Conservation (phyloP, 2,797 vertebrate genomes). For the Emydoidea blandingii region DNA sequence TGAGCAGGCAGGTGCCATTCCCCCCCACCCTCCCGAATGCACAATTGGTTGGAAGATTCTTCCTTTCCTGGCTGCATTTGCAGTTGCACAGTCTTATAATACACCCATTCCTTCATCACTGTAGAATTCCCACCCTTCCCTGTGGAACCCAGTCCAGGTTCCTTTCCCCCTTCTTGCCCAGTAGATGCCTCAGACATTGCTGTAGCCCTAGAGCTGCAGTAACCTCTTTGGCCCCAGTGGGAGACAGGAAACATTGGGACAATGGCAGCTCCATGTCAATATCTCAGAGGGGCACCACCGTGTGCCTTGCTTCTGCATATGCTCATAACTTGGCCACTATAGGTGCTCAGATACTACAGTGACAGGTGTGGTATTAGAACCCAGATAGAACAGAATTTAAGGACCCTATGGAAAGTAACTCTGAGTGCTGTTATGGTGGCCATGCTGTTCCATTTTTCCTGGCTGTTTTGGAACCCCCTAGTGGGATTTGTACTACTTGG, state of each 20-base stretch:
- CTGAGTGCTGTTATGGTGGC: neutral
- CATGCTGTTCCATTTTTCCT: neutral
- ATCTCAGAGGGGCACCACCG: rapidly evolving
- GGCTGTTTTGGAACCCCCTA: neutral
- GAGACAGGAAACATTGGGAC: neutral
- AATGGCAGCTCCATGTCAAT: neutral
- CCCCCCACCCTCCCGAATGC: neutral
- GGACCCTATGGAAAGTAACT: neutral
- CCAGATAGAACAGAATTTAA: neutral
- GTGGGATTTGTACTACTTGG: neutral
- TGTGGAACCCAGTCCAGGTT: rapidly evolving
- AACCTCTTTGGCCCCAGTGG: neutral
- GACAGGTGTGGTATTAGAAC: neutral
- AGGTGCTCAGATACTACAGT: neutral
- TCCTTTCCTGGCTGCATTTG: neutral
- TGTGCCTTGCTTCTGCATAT: neutral
- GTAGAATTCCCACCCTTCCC: neutral
- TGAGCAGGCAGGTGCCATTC: rapidly evolving
- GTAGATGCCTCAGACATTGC: neutral
- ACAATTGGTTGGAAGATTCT: neutral
- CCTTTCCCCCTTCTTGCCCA: rapidly evolving
- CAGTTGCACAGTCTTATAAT: neutral
- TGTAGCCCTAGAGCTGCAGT: neutral
- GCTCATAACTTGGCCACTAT: neutral
- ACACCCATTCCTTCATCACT: neutral